These are phyloP conservation scores for Himalopsyche phryganea DNA, from an alignment of 1,140 invertebrate genomes.

Conservation along the genomic window DNA sequence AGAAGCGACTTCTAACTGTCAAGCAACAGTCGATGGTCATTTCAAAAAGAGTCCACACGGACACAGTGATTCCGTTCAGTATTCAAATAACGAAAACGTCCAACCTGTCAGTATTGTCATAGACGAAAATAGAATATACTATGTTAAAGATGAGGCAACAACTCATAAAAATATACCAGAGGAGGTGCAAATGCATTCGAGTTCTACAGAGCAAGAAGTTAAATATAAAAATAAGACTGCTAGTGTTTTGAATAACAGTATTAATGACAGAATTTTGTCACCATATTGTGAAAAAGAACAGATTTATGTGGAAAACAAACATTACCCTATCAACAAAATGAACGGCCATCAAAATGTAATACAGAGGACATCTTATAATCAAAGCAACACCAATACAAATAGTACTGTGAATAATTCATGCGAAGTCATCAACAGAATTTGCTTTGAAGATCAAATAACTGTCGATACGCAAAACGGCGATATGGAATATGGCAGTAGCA, in stretches of 20 bases:
- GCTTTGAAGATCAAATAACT: slow-evolving; percentile 23
- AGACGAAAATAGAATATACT: slow-evolving; percentile 21
- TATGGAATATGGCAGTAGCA: background rate
- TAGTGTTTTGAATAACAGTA: slow-evolving; percentile 1
- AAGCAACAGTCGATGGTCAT: background rate
- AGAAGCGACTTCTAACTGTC: slow-evolving; percentile 6
- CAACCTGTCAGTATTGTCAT: slow-evolving; percentile 19
- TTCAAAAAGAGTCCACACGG: too few species aligned
- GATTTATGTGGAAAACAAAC: slow-evolving; percentile 3
- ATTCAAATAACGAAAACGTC: slow-evolving; percentile 7
- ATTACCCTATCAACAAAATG: background rate
- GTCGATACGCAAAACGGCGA: background rate
- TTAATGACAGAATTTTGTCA: slow-evolving; percentile 9
- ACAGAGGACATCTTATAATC: too few species aligned
- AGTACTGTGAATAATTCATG: slow-evolving; percentile 7
- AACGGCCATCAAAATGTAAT: too few species aligned
- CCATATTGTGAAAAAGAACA: slow-evolving; percentile 14
- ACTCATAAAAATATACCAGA: background rate
- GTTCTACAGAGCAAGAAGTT: background rate
- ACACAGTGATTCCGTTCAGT: background rate
- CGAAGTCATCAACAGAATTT: slow-evolving; percentile 16
- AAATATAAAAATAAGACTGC: slow-evolving; percentile 2
- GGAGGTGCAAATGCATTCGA: background rate
- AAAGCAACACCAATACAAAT: background rate
- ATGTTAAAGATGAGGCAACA: slow-evolving; percentile 6